Percentiles rank a stretch among this genome's conserved stretches.
Conservation (phyloP, 1,140 invertebrate species). For the Drosophila malerkotliana region DNA sequence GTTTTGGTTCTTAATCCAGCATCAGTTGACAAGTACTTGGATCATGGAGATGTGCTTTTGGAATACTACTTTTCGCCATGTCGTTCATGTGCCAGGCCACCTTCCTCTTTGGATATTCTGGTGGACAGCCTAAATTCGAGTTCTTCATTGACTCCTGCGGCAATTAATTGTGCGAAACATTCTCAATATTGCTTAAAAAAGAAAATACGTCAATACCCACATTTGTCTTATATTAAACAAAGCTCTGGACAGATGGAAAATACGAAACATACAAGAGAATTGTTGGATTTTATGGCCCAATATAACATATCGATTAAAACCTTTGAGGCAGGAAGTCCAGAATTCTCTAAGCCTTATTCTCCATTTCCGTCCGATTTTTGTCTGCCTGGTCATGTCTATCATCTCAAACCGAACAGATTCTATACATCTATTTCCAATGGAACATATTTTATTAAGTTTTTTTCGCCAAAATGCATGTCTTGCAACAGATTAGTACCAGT, state of each 20-base stretch:
- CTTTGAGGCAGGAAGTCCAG: background rate
- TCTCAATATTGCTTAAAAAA: background rate
- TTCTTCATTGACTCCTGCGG: background rate
- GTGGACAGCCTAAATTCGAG: background rate
- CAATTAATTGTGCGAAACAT: slow-evolving; percentile 8
- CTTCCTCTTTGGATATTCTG: background rate
- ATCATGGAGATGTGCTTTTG: background rate
- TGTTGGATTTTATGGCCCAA: background rate
- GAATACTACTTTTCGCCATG: slow-evolving; percentile 3
- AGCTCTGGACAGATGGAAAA: background rate
- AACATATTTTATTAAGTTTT: slow-evolving; percentile 17
- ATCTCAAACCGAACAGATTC: background rate
- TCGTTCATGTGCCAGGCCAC: background rate
- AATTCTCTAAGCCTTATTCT: background rate
- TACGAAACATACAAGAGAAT: background rate
- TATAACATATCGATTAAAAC: background rate
- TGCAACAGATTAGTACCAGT: background rate
- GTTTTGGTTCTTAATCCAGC: background rate
- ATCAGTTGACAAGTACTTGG: background rate
- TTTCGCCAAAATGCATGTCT: background rate
- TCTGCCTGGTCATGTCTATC: background rate
- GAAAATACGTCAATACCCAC: background rate
- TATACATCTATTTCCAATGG: background rate
- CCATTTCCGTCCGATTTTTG: background rate
- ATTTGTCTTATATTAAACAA: background rate